Conservation (phyloP, 2,113 vertebrate genomes). For the Glaucidium brasilianum region DNA sequence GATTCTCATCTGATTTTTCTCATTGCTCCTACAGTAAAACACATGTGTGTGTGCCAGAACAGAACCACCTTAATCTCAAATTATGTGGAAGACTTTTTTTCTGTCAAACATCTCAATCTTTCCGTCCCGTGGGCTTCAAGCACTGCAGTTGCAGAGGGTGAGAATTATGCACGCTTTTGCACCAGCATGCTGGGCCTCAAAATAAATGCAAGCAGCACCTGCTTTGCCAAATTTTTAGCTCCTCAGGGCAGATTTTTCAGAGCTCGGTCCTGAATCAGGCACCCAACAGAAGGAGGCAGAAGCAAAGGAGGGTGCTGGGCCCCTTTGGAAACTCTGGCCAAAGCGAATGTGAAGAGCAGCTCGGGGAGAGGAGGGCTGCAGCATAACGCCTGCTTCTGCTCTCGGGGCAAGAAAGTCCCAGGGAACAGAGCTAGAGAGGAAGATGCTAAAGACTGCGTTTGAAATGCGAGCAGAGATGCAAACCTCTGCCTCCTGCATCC, state of each 20-base stretch:
- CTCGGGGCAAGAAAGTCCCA: neutral
- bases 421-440: neutral
- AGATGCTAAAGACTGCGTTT: neutral
- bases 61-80: neutral
- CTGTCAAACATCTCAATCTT: constrained; percentile 39
- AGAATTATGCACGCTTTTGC: neutral
- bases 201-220: neutral
- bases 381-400: neutral
- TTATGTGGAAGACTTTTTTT: neutral
- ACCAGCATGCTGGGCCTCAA: neutral
- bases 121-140: neutral
- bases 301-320: neutral
- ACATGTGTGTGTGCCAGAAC: neutral
- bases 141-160: neutral
- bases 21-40: neutral
- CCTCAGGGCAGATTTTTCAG: neutral
- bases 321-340: neutral
- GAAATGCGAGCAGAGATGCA: neutral
- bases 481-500: neutral
- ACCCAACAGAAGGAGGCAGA: neutral
- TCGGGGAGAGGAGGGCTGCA: neutral
- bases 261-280: neutral
- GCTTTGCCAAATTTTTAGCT: neutral
- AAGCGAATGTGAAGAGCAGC: neutral
- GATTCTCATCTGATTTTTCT: neutral